Conservation (phyloP, 2,113 vertebrate species). For the Cacatua alba region DNA sequence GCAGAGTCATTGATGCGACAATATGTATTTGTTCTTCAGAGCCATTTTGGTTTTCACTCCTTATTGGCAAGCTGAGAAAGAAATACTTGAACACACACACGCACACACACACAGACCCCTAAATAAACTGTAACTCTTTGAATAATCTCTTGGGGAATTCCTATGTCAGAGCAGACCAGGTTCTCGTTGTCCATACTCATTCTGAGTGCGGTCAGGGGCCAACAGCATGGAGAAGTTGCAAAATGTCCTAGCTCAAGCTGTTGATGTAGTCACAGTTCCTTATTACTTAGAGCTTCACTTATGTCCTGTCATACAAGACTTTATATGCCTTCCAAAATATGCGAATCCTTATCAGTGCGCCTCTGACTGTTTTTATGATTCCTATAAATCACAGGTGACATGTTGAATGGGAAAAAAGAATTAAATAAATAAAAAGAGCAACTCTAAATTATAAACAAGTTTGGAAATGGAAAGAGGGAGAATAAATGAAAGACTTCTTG, state of each 20-base stretch:
- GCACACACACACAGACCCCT: too few species aligned
- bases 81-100: background rate
- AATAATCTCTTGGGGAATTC: background rate
- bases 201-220: background rate
- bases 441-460: background rate
- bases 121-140: background rate
- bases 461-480: background rate
- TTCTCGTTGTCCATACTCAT: background rate
- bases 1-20: background rate
- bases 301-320: background rate
- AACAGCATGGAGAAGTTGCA: background rate
- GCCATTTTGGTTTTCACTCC: background rate
- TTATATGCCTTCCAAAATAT: background rate
- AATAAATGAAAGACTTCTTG: background rate
- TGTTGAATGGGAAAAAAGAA: background rate
- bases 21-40: background rate
- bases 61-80: background rate
- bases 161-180: background rate
- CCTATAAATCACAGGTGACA: background rate
- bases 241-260: background rate
- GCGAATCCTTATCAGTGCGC: background rate
- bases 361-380: background rate
- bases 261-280: background rate
- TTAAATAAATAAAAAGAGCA: background rate
- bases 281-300: background rate